Percentiles rank a stretch among this genome's conserved stretches.
Conservation (phyloP, 1,140 invertebrate species). For the Drosophila pectinifera region DNA sequence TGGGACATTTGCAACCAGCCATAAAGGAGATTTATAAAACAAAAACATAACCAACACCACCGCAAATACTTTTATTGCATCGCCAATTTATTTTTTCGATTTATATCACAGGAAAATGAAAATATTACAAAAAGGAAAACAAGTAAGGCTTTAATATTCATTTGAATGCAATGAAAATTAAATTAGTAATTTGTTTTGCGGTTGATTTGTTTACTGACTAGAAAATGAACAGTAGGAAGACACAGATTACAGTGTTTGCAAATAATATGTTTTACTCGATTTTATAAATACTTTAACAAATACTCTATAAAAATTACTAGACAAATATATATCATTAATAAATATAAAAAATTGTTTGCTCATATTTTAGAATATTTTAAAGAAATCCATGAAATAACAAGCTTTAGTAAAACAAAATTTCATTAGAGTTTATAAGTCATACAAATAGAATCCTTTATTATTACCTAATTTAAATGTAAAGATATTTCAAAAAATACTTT, state of each 20-base stretch:
- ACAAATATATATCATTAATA: no score
- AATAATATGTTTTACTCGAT: not conserved
- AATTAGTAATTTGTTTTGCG: conserved; percentile 58
- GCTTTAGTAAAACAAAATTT: no score
- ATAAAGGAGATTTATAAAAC: conserved; percentile 40
- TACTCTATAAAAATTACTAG: no score
- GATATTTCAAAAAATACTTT: no score
- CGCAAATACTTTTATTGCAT: conserved; percentile 5
- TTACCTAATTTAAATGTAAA: no score
- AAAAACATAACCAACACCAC: not conserved
- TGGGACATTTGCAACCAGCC: conserved; percentile 28
- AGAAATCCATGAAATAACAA: no score
- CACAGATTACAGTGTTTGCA: conserved; percentile 1
- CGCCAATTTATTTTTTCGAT: conserved; percentile 20
- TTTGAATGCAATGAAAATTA: conserved; percentile 48
- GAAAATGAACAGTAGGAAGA: conserved; percentile 31
- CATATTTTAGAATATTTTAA: no score
- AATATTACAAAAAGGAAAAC: conserved; percentile 9
- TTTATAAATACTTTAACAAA: not conserved
- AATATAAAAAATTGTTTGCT: not conserved
- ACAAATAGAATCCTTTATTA: no score
- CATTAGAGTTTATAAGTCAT: no score
- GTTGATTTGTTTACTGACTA: conserved; percentile 49
- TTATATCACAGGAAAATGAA: not conserved
- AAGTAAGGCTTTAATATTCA: conserved; percentile 32